These are phyloP conservation scores for Prinia subflava DNA, from an alignment of 2,113 vertebrate genomes.

Conservation along the genomic window DNA sequence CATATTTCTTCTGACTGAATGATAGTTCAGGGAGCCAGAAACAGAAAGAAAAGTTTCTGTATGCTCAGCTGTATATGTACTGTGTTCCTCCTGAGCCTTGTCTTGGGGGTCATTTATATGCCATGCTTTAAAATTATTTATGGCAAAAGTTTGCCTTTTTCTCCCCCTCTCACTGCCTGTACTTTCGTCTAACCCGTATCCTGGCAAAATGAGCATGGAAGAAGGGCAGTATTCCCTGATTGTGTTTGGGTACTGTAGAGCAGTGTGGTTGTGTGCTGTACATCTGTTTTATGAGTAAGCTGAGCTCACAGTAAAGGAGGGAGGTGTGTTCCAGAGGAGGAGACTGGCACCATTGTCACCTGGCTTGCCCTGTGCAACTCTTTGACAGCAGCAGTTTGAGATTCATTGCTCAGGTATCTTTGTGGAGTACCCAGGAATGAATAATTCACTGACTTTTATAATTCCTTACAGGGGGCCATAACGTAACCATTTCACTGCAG, in stretches of 20 bases:
- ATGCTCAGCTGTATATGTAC: background rate
- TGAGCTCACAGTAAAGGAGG: background rate
- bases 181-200: background rate
- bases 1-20: constrained; percentile 11
- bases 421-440: background rate
- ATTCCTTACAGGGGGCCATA: constrained; percentile 86
- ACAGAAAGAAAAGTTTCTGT: background rate
- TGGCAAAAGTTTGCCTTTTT: background rate
- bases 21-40: background rate
- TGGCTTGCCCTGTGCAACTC: background rate
- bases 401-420: background rate
- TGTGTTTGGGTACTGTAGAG: background rate
- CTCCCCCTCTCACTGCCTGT: background rate
- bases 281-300: background rate
- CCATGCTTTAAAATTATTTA: background rate
- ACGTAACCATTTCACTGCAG: constrained; percentile 96
- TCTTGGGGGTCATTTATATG: background rate
- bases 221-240: background rate
- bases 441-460: background rate
- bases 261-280: background rate
- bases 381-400: background rate
- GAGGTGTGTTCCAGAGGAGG: background rate
- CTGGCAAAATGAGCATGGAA: background rate
- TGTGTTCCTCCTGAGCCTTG: background rate
- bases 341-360: background rate